These are phyloP conservation scores for Eurois occulta DNA, from an alignment of 2,888 invertebrate species.

Conservation along the genomic window DNA sequence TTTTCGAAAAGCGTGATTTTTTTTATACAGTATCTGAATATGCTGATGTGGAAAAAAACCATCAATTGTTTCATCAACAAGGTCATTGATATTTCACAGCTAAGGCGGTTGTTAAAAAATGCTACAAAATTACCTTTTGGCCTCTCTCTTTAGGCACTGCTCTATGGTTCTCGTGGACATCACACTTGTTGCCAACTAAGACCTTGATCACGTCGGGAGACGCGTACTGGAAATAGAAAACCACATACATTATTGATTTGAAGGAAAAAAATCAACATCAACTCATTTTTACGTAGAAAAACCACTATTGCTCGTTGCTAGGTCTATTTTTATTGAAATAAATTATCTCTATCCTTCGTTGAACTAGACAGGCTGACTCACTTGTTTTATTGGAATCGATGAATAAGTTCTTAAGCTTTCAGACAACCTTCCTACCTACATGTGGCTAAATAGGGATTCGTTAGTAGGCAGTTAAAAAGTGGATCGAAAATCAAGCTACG, in stretches of 20 bases:
- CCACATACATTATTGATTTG: conserved; percentile 7
- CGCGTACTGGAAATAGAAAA: conserved; percentile 92
- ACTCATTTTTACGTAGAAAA: not conserved
- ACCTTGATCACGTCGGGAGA: conserved; percentile 96
- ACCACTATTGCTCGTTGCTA: not conserved
- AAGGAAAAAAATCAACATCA: not conserved
- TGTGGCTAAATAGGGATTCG: not conserved
- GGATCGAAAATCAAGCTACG: not conserved
- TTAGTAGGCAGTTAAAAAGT: not conserved
- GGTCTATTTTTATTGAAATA: conserved; percentile 16
- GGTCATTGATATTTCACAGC: not conserved
- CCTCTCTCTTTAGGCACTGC: conserved; percentile 95
- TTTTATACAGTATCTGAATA: not conserved
- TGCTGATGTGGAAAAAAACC: conserved; percentile 6
- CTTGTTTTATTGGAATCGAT: conserved; percentile 18
- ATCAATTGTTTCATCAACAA: not conserved
- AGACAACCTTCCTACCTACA: not conserved
- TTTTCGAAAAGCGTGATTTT: conserved; percentile 33
- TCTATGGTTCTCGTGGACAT: conserved; percentile 93
- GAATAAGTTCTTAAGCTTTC: conserved; percentile 12
- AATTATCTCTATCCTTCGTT: conserved; percentile 5
- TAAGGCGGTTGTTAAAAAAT: not conserved
- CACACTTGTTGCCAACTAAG: conserved; percentile 96
- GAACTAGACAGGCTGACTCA: conserved; percentile 29
- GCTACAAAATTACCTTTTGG: conserved; percentile 92